These are phyloP conservation scores for Trididemnum clinides DNA, from an alignment of 23 tunicate species.

Conservation along the genomic window DNA sequence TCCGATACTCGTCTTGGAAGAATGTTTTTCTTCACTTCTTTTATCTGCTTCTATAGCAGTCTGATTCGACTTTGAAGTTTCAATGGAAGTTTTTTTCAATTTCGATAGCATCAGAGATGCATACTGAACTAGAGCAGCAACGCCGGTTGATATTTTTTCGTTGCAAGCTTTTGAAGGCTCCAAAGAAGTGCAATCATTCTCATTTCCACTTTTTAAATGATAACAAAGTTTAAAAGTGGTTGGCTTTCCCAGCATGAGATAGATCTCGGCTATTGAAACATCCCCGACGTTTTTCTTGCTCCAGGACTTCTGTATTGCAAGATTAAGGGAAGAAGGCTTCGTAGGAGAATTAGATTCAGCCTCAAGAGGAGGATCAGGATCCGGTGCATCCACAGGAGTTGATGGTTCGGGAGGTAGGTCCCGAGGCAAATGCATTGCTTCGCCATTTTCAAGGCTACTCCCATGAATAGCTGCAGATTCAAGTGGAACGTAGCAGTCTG, in stretches of 20 bases:
- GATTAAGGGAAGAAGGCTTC: not conserved
- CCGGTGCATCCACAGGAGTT: not conserved
- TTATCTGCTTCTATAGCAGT: not conserved
- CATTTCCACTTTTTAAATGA: constrained; percentile 26
- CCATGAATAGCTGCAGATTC: not conserved
- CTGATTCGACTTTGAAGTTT: not conserved
- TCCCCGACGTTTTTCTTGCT: constrained; percentile 29
- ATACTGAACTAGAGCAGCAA: constrained; percentile 63
- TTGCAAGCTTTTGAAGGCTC: not conserved
- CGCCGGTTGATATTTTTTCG: constrained; percentile 35
- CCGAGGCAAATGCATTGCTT: not conserved
- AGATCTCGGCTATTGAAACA: constrained; percentile 60
- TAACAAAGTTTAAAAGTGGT: constrained; percentile 57
- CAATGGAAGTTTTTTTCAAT: not conserved
- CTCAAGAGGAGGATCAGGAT: not conserved
- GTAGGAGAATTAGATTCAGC: not conserved
- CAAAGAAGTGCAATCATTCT: not conserved
- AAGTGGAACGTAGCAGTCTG: not conserved
- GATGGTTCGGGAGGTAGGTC: not conserved
- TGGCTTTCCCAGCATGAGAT: constrained; percentile 80
- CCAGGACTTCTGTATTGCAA: constrained; percentile 40
- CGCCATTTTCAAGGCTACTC: not conserved
- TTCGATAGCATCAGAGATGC: constrained; percentile 18
- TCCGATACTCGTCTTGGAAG: not conserved
- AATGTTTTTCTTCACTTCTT: not conserved